phyloP scores from a whole-genome alignment of 1,140 invertebrate genomes.

The Orius laevigatus region DNA sequence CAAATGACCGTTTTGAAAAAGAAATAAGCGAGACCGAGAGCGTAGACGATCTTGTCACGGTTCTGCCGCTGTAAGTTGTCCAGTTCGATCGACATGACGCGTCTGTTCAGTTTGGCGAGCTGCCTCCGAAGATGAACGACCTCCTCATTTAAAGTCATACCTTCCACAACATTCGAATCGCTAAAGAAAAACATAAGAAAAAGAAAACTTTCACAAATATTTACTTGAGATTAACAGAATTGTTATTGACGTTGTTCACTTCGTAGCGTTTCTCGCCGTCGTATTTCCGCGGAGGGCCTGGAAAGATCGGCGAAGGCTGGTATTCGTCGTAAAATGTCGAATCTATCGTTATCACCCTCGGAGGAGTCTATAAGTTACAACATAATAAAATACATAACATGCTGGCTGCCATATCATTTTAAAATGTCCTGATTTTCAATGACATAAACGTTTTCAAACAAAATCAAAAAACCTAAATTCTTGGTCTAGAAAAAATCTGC shows the following conservation, averaged over 20 bases:
- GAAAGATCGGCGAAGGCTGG: not conserved
- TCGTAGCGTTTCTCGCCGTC: not conserved
- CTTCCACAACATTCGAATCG: constrained; percentile 9
- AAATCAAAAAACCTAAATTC: no score
- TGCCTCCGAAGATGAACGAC: constrained; percentile 63
- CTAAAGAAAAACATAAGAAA: constrained; percentile 9
- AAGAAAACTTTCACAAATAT: not conserved
- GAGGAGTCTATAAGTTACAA: constrained; percentile 41
- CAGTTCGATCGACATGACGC: constrained; percentile 66
- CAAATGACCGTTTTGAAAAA: constrained; percentile 69
- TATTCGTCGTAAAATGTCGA: constrained; percentile 59
- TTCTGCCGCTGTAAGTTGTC: constrained; percentile 63
- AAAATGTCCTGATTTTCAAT: no score
- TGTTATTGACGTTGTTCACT: no score
- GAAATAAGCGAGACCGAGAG: constrained; percentile 64
- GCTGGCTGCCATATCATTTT: no score
- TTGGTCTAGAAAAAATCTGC: no score
- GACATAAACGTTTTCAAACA: no score
- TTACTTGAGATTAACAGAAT: not conserved
- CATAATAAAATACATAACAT: no score
- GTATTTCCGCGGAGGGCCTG: not conserved
- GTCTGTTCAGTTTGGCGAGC: constrained; percentile 66
- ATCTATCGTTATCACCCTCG: constrained; percentile 61
- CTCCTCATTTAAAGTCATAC: constrained; percentile 57
- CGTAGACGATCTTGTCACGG: constrained; percentile 65